Evolutionary conservation across 2,113 vertebrate genomes (phyloP).

Genomic region (Poicephalus meyeri): DNA sequence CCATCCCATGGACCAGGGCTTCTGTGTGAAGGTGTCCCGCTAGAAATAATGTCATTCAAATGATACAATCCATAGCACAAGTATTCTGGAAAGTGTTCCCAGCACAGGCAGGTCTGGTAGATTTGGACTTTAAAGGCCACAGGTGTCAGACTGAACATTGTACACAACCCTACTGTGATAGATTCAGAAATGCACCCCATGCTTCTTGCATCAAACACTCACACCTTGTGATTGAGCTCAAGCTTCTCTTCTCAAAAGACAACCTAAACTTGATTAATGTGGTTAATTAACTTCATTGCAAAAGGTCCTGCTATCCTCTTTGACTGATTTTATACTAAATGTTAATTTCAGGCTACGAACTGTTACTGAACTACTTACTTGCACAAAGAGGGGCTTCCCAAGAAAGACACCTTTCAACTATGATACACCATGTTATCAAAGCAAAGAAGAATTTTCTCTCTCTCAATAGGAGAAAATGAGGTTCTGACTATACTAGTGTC

Average conservation of each 20-base stretch:
- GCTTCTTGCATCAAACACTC: slow-evolving; percentile 14
- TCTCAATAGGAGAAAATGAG: not conserved
- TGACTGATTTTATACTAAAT: not conserved
- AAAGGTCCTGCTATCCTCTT: not conserved
- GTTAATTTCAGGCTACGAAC: not conserved
- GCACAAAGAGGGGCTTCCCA: not conserved
- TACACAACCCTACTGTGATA: not conserved
- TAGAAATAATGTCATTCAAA: not conserved
- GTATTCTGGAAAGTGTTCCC: not conserved
- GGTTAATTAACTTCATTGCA: slow-evolving; percentile 19
- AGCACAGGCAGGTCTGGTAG: not conserved
- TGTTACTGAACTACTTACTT: not conserved
- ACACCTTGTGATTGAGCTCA: not conserved
- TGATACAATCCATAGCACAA: not conserved
- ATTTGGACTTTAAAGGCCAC: not conserved
- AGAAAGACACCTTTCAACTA: slow-evolving; percentile 19
- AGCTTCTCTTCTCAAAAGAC: slow-evolving; percentile 4
- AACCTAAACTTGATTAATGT: slow-evolving; percentile 9
- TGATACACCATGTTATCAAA: slow-evolving; percentile 1
- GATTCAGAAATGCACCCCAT: not conserved
- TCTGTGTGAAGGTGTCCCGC: not conserved
- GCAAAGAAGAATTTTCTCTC: not conserved
- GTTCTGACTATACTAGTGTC: slow-evolving; percentile 8
- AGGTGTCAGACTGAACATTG: not conserved
- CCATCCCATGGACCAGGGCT: not conserved